Percentiles rank a stretch among this genome's conserved stretches.
Evolutionary conservation across 2,888 invertebrate species (phyloP).

Genomic region (Papilio elwesi): DNA sequence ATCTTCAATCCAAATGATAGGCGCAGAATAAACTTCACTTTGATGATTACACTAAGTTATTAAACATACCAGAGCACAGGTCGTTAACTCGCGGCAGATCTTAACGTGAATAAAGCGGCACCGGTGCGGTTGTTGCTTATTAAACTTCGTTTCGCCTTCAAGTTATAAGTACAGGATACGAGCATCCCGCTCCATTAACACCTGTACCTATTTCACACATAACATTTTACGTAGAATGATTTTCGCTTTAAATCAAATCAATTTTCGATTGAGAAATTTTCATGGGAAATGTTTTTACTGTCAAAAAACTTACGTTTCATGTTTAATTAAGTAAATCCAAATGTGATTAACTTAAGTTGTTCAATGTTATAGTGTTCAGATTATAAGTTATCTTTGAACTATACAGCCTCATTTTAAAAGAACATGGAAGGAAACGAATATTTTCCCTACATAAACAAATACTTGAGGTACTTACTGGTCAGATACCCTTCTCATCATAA

Average conservation of each 20-base stretch:
- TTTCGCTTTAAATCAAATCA: slow-evolving; percentile 39
- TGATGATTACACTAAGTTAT: slow-evolving; percentile 46
- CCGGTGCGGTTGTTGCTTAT: slow-evolving; percentile 66
- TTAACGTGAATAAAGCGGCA: slow-evolving; percentile 57
- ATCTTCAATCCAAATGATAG: slow-evolving; percentile 37
- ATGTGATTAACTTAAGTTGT: too few species aligned
- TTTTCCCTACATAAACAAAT: too few species aligned
- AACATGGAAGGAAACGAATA: too few species aligned
- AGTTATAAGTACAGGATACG: slow-evolving; percentile 47
- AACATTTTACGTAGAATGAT: slow-evolving; percentile 5
- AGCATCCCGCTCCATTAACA: slow-evolving; percentile 47
- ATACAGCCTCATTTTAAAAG: too few species aligned
- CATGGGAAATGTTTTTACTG: neutral
- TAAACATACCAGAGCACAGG: slow-evolving; percentile 48
- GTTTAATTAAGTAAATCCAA: too few species aligned
- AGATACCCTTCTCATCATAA: too few species aligned
- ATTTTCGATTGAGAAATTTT: slow-evolving; percentile 26
- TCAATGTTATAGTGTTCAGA: too few species aligned
- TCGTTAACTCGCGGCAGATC: slow-evolving; percentile 51
- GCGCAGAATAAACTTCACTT: slow-evolving; percentile 45
- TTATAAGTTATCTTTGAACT: too few species aligned
- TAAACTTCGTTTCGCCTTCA: slow-evolving; percentile 61
- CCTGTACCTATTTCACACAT: slow-evolving; percentile 44
- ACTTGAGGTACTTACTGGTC: too few species aligned
- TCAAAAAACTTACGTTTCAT: too few species aligned